These are phyloP conservation scores for Oryctolagus cuniculus DNA, from an alignment of 2,113 vertebrate genomes.

Conservation along the genomic window mOryCun1.1 NC_091441.1:19407501-19408000, in stretches of 20 bases:
- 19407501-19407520: too few relatives aligned
- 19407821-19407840: not conserved
- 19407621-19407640: not conserved
- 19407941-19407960: not conserved
- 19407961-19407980: too few relatives aligned
- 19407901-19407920: not conserved
- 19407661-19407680: not conserved
- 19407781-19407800: not conserved
- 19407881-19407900: not conserved
- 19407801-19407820: not conserved
- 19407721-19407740: not conserved
- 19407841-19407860: not conserved
- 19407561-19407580: too few relatives aligned
- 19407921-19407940: not conserved
- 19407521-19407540: too few relatives aligned
- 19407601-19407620: too few relatives aligned
- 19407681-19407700: fast-evolving
- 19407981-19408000: too few relatives aligned
- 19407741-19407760: fast-evolving
- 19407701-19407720: not conserved
- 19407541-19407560: too few relatives aligned
- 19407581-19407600: too few relatives aligned
- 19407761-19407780: not conserved
- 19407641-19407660: not conserved
- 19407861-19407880: not conserved